These are phyloP conservation scores for Aphrophora alni DNA, from an alignment of 2,888 invertebrate genomes.

Conservation along the genomic window DNA sequence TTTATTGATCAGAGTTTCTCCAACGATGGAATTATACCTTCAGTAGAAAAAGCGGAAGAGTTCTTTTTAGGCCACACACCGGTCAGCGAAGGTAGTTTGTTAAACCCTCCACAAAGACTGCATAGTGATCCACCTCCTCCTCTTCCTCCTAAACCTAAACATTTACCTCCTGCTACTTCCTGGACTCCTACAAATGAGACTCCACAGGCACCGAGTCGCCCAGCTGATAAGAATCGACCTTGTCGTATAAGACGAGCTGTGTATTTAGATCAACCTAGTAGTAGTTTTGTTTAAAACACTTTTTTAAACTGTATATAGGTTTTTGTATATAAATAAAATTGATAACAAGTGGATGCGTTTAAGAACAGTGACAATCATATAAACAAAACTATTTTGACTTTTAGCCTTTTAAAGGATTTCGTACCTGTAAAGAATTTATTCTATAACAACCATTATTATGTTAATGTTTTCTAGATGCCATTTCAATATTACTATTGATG, in stretches of 20 bases:
- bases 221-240: slow-evolving; percentile 40
- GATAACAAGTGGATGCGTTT: too few species aligned
- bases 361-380: too few species aligned
- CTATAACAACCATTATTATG: too few species aligned
- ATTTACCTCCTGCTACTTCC: slow-evolving; percentile 59
- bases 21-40: slow-evolving; percentile 38
- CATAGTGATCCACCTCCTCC: slow-evolving; percentile 64
- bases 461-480: too few species aligned
- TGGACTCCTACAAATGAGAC: slow-evolving; percentile 35
- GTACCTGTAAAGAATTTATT: background rate
- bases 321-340: background rate
- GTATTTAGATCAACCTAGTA: slow-evolving; percentile 68
- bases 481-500: too few species aligned
- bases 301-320: background rate
- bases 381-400: too few species aligned
- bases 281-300: slow-evolving; percentile 66
- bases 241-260: slow-evolving; percentile 56
- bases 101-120: slow-evolving; percentile 6
- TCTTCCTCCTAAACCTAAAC: slow-evolving; percentile 77
- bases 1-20: slow-evolving; percentile 34
- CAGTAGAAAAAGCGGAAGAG: slow-evolving; percentile 36
- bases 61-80: slow-evolving; percentile 28
- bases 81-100: background rate
- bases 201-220: background rate
- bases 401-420: background rate